Conservation (phyloP, 2,888 invertebrate genomes). For the Rhodophaea formosa region DNA sequence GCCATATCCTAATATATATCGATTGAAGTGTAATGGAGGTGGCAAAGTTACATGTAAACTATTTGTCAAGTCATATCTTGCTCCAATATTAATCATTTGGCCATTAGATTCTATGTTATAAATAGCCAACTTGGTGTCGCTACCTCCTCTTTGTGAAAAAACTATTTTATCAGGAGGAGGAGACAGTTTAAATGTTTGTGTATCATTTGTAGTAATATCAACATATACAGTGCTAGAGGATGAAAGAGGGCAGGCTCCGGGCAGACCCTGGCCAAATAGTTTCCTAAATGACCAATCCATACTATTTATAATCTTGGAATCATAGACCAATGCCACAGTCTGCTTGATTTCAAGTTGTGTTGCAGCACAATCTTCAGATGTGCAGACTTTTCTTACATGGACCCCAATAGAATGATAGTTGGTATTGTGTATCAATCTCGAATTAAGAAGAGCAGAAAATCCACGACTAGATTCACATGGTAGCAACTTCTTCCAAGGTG, state of each 20-base stretch:
- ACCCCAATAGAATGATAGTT: slow-evolving; percentile 95
- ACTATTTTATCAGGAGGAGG: slow-evolving; percentile 83
- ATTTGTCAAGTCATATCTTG: slow-evolving; percentile 72
- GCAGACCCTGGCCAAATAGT: slow-evolving; percentile 92
- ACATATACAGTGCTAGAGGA: slow-evolving; percentile 89
- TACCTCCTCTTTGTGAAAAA: slow-evolving; percentile 85
- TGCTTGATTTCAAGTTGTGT: slow-evolving; percentile 90
- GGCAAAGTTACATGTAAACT: slow-evolving; percentile 76
- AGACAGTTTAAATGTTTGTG: slow-evolving; percentile 82
- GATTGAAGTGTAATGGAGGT: slow-evolving; percentile 88
- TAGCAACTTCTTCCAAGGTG: slow-evolving; percentile 98
- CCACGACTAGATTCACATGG: slow-evolving; percentile 97
- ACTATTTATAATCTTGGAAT: slow-evolving; percentile 84
- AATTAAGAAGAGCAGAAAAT: slow-evolving; percentile 92
- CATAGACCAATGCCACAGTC: slow-evolving; percentile 93
- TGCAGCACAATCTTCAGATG: slow-evolving; percentile 78
- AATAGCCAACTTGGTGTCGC: slow-evolving; percentile 84
- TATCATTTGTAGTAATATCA: slow-evolving; percentile 85
- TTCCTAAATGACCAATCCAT: slow-evolving; percentile 93
- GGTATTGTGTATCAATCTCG: slow-evolving; percentile 94
- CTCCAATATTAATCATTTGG: slow-evolving; percentile 86
- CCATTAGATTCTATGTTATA: slow-evolving; percentile 83
- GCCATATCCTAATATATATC: slow-evolving; percentile 93
- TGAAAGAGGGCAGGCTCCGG: slow-evolving; percentile 91
- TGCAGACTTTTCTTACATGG: slow-evolving; percentile 90